phyloP scores from a whole-genome alignment of 2,888 invertebrate species.

The Melanchra persicariae region DNA sequence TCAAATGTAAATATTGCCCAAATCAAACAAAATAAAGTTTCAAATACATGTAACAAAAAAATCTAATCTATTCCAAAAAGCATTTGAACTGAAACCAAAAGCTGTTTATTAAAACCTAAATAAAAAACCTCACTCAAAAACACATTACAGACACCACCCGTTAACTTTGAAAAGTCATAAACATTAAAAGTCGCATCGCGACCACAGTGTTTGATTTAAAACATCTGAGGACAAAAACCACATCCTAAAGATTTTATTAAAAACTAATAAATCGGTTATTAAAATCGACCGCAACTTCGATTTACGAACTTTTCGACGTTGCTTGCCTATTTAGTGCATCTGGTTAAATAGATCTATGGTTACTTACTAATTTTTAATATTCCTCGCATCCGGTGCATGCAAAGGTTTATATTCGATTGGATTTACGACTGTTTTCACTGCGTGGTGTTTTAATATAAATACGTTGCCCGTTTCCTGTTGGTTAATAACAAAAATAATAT shows the following conservation, averaged over 20 bases:
- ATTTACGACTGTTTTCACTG: slow-evolving; percentile 90
- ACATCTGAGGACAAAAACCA: slow-evolving; percentile 79
- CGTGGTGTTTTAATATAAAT: slow-evolving; percentile 89
- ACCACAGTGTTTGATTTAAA: slow-evolving; percentile 79
- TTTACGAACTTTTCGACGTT: slow-evolving; percentile 74
- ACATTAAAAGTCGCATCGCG: slow-evolving; percentile 71
- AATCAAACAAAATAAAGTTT: slow-evolving; percentile 31
- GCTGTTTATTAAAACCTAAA: slow-evolving; percentile 55
- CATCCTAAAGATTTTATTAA: slow-evolving; percentile 83
- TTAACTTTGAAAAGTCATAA: slow-evolving; percentile 69
- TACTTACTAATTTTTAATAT: slow-evolving; percentile 84
- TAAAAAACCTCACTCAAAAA: slow-evolving; percentile 64
- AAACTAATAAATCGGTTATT: slow-evolving; percentile 81
- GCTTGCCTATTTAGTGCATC: slow-evolving; percentile 81
- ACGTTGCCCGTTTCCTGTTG: slow-evolving; percentile 87
- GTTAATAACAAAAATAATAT: slow-evolving; percentile 86
- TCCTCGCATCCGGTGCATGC: slow-evolving; percentile 84
- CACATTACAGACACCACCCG: slow-evolving; percentile 66
- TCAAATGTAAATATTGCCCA: not conserved
- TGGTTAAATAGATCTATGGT: slow-evolving; percentile 81
- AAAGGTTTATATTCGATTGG: slow-evolving; percentile 87
- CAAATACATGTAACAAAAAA: slow-evolving; percentile 5
- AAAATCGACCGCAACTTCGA: slow-evolving; percentile 82
- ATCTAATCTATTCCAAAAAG: slow-evolving; percentile 14
- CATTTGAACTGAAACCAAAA: slow-evolving; percentile 20